A percentile compares a stretch with the other conserved stretches of the same genome.
Evolutionary conservation across 2,888 invertebrate species (phyloP).

Genomic region (Mythimna pallens): DNA sequence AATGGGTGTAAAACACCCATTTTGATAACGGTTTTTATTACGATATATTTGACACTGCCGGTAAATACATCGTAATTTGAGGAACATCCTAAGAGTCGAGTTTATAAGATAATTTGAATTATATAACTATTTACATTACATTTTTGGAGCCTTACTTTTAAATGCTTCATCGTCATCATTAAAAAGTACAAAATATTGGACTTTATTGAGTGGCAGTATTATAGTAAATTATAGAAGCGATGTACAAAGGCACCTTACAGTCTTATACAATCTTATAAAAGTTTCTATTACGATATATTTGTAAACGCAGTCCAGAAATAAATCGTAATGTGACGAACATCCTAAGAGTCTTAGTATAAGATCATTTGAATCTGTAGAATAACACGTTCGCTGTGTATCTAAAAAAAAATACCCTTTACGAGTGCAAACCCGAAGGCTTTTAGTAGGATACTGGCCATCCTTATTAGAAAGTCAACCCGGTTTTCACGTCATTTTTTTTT

Average conservation of each 20-base stretch:
- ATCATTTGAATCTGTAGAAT: conserved; percentile 21
- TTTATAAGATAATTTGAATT: conserved; percentile 26
- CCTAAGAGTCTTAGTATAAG: conserved; percentile 34
- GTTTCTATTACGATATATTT: neutral
- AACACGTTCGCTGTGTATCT: too few species aligned
- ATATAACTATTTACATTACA: neutral
- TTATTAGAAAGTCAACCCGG: too few species aligned
- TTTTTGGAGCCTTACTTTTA: neutral
- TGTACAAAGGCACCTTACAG: neutral
- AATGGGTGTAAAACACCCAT: neutral
- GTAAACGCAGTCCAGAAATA: conserved; percentile 4
- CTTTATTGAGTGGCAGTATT: neutral
- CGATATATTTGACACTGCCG: conserved; percentile 6
- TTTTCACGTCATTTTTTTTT: too few species aligned
- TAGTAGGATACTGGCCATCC: too few species aligned
- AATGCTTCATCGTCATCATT: neutral
- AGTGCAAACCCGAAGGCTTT: too few species aligned
- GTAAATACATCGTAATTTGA: conserved; percentile 26
- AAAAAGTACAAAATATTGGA: neutral
- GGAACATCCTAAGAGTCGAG: conserved; percentile 9
- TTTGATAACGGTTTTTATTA: conserved; percentile 12
- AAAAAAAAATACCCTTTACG: too few species aligned
- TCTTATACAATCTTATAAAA: neutral
- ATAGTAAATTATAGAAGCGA: neutral
- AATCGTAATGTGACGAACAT: conserved; percentile 15